Conservation (phyloP, 1,140 invertebrate species). For the Drosophila burlai region DNA sequence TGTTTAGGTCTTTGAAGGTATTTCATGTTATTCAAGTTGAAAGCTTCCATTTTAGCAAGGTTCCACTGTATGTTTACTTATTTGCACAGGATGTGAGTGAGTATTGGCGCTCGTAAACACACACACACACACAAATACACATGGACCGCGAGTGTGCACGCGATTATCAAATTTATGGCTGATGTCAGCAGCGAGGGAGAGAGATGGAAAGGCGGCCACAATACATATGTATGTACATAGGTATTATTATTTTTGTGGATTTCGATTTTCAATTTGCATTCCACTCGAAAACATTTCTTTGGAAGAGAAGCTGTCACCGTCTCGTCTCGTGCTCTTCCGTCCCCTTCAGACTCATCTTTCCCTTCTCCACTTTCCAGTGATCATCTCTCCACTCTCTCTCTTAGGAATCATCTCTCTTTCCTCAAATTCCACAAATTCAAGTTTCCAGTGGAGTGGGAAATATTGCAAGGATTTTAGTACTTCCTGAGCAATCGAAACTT, state of each 20-base stretch:
- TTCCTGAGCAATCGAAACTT: not conserved
- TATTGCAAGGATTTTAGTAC: not conserved
- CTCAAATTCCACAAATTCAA: no score
- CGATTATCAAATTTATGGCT: conserved; percentile 79
- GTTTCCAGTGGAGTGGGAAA: no score
- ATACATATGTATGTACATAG: not conserved
- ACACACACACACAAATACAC: conserved; percentile 13
- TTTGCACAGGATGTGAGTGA: conserved; percentile 40
- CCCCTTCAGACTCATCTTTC: not conserved
- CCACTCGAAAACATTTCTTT: not conserved
- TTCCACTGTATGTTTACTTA: conserved; percentile 29
- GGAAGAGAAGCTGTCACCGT: not conserved
- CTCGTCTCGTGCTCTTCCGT: no score
- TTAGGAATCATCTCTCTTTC: not conserved
- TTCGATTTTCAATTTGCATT: conserved; percentile 37
- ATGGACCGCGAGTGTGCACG: conserved; percentile 47
- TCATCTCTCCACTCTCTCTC: not conserved
- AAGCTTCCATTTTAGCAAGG: not conserved
- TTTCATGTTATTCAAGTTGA: not conserved
- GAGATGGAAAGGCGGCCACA: conserved; percentile 15
- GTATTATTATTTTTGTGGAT: conserved; percentile 10
- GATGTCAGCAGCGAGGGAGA: conserved; percentile 56
- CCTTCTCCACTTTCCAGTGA: not conserved
- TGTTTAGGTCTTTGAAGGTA: no score
- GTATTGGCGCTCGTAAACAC: conserved; percentile 32